Conservation (phyloP, 1,140 invertebrate genomes). For the Gryon sp. region DNA sequence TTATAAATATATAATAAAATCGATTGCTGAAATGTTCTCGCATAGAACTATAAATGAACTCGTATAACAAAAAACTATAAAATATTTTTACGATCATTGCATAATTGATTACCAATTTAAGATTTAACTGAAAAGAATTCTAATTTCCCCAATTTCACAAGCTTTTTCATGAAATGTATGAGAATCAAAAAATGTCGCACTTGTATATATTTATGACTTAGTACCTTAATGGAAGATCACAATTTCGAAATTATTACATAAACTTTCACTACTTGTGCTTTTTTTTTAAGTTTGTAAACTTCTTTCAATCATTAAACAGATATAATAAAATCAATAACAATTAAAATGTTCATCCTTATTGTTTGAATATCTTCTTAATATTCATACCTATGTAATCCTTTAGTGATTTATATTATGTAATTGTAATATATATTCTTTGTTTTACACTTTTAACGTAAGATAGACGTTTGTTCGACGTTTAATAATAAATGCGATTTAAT, state of each 20-base stretch:
- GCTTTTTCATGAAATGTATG: no score
- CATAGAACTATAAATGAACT: neutral
- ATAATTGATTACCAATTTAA: constrained; percentile 22
- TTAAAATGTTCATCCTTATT: no score
- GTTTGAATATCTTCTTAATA: no score
- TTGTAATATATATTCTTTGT: no score
- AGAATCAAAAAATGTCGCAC: constrained; percentile 28
- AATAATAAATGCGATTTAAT: constrained; percentile 14
- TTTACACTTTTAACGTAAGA: no score
- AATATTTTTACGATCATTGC: constrained; percentile 17
- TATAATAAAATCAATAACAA: no score
- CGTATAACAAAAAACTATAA: constrained; percentile 9
- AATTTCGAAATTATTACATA: constrained; percentile 13
- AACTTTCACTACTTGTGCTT: no score
- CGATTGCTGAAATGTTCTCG: neutral
- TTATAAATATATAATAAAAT: no score
- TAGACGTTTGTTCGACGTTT: constrained; percentile 1
- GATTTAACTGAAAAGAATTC: neutral
- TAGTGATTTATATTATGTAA: no score
- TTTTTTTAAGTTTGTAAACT: constrained; percentile 12
- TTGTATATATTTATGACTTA: constrained; percentile 4
- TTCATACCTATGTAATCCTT: no score
- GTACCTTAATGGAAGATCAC: constrained; percentile 2
- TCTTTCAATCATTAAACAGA: no score
- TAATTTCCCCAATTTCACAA: neutral